Base-by-base conservation (phyloP, 2,888 invertebrate species). In the Aporophyla nigra region DNA sequence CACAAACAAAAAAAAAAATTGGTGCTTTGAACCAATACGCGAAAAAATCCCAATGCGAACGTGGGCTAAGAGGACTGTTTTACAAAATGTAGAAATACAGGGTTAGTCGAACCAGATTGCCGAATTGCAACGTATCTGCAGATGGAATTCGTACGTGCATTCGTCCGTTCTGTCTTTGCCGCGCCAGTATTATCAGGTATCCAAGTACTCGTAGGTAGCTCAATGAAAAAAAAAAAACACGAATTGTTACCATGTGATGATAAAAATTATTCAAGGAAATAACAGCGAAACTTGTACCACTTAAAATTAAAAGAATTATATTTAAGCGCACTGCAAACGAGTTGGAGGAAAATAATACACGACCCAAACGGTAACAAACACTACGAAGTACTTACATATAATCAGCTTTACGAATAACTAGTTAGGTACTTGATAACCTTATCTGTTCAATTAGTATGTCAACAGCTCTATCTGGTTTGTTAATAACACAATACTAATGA, bases 361-460 rank as follows among this genome's bases (percentile, higher is more conserved):
- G 46, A 73, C 71, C 81, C 70, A 77, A 87, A 87, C 82, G 82
- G 82, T 75, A 76, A 74, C 73, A 74, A 80, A 77, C 71, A 69
- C 72, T 65, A 71, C 76, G 78, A 71, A 46, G 82, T 84, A 84
- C 82, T 87, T 78, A 71, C 85, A 61, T 40, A 80, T 82, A 87
- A 80, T 87, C 82, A 85, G 77, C 81, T 82, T 80, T 87, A 86
- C 84, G 76, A 89, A 85, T 84, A 83, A 86, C 86, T 80, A 85
- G 85, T 81, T 82, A 63, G 56, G 62, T 78, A 80, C 78, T 92
- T 93, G 96, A 96, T 96, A 96, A 92, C 91, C 89, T 93, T 96
- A 96, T 96, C 96, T 91, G 89, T 87, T 88, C 90, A 93, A 95
- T 95, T 94, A 94, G 92, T 93, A 90, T 94, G 95, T 94, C 94